A percentile compares a stretch with the other conserved stretches of the same genome.
phyloP scores from a whole-genome alignment of 2,797 vertebrate genomes.

The Chaenodraco wilsoni region DNA sequence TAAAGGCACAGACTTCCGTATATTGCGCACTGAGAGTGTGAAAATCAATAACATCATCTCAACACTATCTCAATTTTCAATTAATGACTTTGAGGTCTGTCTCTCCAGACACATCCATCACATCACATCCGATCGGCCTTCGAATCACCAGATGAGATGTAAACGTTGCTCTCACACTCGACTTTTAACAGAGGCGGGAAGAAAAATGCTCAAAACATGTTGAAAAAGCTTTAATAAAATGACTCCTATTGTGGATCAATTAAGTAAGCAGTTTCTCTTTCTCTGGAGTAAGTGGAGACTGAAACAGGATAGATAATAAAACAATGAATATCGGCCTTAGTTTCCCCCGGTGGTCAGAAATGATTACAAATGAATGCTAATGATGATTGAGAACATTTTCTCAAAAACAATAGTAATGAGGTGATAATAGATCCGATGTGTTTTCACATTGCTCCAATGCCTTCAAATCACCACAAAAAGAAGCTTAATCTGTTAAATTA shows the following conservation, averaged over 20 bases:
- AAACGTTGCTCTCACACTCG: conserved; percentile 6
- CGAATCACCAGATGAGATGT: conserved; percentile 41
- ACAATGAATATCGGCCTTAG: background rate
- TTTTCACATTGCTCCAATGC: background rate
- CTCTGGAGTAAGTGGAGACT: background rate
- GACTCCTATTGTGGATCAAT: background rate
- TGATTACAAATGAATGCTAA: background rate
- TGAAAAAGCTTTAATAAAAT: background rate
- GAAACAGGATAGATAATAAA: background rate
- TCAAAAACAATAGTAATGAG: background rate
- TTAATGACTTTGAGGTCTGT: conserved; percentile 74
- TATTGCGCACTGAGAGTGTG: conserved; percentile 30
- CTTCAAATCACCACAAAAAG: background rate
- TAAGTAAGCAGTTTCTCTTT: background rate
- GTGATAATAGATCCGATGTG: background rate
- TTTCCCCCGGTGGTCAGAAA: background rate
- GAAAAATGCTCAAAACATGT: no score
- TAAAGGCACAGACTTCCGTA: conserved; percentile 32
- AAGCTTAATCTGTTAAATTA: background rate
- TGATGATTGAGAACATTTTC: background rate
- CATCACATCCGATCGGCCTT: conserved; percentile 41
- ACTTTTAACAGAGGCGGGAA: no score
- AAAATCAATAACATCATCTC: conserved; percentile 86
- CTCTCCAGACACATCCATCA: conserved; percentile 77
- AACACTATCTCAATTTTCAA: conserved; percentile 84